A percentile compares a stretch with the other conserved stretches of the same genome.
phyloP scores from a whole-genome alignment of 2,888 invertebrate species.

The Caenorhabditis afra region DNA sequence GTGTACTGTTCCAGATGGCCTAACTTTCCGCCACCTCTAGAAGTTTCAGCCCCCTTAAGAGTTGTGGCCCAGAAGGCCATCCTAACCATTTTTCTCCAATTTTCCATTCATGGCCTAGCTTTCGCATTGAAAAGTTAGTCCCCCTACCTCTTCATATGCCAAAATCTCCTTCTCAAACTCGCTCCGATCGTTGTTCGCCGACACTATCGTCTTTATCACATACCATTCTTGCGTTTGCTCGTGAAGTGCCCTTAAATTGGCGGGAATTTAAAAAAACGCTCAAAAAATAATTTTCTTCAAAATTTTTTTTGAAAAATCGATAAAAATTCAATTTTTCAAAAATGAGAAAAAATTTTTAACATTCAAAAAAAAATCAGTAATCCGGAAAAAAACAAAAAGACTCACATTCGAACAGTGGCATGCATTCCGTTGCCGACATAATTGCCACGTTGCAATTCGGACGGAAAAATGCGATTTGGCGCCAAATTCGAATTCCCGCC shows the following conservation, averaged over 20 bases:
- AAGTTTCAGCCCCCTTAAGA: no score
- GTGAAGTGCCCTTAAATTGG: constrained; percentile 37
- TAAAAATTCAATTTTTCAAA: no score
- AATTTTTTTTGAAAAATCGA: no score
- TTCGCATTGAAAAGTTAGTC: no score
- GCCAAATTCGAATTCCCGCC: not conserved
- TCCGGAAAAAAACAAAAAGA: not conserved
- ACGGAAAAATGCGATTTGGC: constrained; percentile 31
- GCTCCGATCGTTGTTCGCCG: constrained; percentile 30
- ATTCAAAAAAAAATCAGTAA: no score
- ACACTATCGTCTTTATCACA: constrained; percentile 54
- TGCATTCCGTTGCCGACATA: constrained; percentile 49
- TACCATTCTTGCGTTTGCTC: constrained; percentile 52
- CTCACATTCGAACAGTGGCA: constrained; percentile 47
- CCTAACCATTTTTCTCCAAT: no score
- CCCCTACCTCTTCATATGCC: constrained; percentile 45
- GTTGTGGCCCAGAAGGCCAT: no score
- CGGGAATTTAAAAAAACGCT: not conserved
- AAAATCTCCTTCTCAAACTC: constrained; percentile 53
- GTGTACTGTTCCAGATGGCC: no score
- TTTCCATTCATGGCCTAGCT: no score
- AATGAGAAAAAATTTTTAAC: no score
- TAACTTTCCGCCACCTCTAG: no score
- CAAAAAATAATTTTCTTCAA: no score
- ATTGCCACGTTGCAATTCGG: constrained; percentile 41